Conservation (phyloP, 2,113 vertebrate species). For the Cacatua alba region DNA sequence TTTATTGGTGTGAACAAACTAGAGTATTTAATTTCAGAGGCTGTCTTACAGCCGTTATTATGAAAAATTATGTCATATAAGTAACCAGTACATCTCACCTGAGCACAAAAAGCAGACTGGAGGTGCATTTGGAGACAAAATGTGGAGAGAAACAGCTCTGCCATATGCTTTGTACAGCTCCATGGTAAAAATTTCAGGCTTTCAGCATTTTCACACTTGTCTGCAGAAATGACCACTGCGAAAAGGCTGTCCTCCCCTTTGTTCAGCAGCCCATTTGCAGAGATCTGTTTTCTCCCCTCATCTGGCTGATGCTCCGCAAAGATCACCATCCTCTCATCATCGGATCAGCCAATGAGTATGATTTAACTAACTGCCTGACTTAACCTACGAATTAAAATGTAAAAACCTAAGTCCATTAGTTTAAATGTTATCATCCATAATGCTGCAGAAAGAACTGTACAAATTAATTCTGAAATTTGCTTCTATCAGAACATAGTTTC, state of each 20-base stretch:
- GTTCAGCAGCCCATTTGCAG: fast-evolving
- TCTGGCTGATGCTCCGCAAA: neutral
- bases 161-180: neutral
- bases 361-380: neutral
- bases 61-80: neutral
- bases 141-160: neutral
- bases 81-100: neutral
- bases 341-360: neutral
- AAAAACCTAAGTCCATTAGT: neutral
- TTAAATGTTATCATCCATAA: neutral
- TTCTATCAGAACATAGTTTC: neutral
- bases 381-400: neutral
- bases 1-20: neutral
- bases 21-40: neutral
- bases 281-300: neutral
- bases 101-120: neutral
- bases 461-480: neutral
- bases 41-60: neutral
- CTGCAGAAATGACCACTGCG: neutral
- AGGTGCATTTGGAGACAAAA: neutral
- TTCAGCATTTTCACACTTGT: neutral
- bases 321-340: neutral
- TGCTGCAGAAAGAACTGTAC: neutral
- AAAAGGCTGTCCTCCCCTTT: neutral
- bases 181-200: neutral